A percentile compares a stretch with the other conserved stretches of the same genome.
Evolutionary conservation across 2,888 invertebrate species (phyloP).

Genomic region (Drosophila anomalata): DNA sequence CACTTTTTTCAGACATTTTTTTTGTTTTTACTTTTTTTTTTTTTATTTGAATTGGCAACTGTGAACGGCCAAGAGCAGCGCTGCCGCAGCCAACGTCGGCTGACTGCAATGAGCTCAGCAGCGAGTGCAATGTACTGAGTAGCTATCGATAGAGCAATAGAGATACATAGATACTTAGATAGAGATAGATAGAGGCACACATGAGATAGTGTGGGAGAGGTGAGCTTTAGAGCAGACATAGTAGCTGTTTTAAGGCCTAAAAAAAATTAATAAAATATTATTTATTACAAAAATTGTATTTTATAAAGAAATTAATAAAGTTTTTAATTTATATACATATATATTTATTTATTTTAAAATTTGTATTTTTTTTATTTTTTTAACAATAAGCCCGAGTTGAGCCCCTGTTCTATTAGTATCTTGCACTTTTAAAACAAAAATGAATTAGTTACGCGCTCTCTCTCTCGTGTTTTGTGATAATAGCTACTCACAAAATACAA

Average conservation of each 20-base stretch:
- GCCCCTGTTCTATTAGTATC: background rate
- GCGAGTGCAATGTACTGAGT: slow-evolving; percentile 74
- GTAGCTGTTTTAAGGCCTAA: background rate
- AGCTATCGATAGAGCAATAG: slow-evolving; percentile 36
- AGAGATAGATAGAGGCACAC: slow-evolving; percentile 10
- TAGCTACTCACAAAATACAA: slow-evolving; percentile 29
- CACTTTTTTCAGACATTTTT: slow-evolving; percentile 13
- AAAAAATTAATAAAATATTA: background rate
- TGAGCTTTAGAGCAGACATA: background rate
- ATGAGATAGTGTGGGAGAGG: slow-evolving; percentile 5
- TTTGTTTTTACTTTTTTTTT: slow-evolving; percentile 9
- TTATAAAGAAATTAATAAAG: background rate
- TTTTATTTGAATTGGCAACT: slow-evolving; percentile 62
- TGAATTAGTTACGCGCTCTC: slow-evolving; percentile 68
- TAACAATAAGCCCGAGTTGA: background rate
- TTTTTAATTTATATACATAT: background rate
- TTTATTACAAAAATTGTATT: background rate
- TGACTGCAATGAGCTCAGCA: slow-evolving; percentile 47
- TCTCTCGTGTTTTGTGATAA: slow-evolving; percentile 57
- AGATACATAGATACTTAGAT: slow-evolving; percentile 9
- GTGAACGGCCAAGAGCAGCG: slow-evolving; percentile 60
- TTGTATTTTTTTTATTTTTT: background rate
- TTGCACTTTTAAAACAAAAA: slow-evolving; percentile 64
- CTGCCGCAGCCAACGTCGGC: slow-evolving; percentile 51
- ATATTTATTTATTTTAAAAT: background rate